phyloP scores from a whole-genome alignment of 2,113 vertebrate species.

The Eleginops maclovinus region DNA sequence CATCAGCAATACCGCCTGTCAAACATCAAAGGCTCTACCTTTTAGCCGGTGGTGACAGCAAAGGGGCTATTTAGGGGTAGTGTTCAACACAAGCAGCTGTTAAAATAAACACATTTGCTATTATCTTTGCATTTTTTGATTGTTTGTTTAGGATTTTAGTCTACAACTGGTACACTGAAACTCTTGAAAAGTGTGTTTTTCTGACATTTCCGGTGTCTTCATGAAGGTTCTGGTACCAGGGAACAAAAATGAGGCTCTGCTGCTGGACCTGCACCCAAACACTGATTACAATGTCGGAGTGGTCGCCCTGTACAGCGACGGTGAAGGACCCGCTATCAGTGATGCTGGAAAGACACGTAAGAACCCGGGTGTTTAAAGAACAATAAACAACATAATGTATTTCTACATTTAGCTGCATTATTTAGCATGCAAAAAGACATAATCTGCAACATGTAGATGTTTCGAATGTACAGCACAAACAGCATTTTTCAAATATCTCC shows the following conservation, averaged over 20 bases:
- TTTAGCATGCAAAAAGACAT: not conserved
- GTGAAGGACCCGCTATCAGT: conserved; percentile 88
- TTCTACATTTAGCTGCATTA: not conserved
- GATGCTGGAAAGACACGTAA: conserved; percentile 93
- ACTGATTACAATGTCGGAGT: conserved; percentile 91
- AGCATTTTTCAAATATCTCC: not conserved
- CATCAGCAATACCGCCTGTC: conserved; percentile 17
- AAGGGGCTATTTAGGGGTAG: conserved; percentile 19
- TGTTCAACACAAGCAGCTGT: conserved; percentile 41
- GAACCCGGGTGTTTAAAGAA: conserved; percentile 51
- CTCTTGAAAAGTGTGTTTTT: not conserved
- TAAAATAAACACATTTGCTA: not conserved
- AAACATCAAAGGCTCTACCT: conserved; percentile 60
- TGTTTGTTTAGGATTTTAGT: not conserved
- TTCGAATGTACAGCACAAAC: not conserved
- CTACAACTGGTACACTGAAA: not conserved
- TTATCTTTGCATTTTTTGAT: not conserved
- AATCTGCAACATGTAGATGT: not conserved
- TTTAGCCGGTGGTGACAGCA: conserved; percentile 52
- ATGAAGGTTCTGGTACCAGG: conserved; percentile 89
- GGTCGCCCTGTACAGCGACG: conserved; percentile 91
- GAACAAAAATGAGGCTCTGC: conserved; percentile 84
- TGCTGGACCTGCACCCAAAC: conserved; percentile 90
- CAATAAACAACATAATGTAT: not conserved
- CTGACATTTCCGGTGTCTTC: conserved; percentile 26